These are phyloP conservation scores for Muricea muricata DNA, from an alignment of 92 coral and sea anemone species.

Conservation along the genomic window DNA sequence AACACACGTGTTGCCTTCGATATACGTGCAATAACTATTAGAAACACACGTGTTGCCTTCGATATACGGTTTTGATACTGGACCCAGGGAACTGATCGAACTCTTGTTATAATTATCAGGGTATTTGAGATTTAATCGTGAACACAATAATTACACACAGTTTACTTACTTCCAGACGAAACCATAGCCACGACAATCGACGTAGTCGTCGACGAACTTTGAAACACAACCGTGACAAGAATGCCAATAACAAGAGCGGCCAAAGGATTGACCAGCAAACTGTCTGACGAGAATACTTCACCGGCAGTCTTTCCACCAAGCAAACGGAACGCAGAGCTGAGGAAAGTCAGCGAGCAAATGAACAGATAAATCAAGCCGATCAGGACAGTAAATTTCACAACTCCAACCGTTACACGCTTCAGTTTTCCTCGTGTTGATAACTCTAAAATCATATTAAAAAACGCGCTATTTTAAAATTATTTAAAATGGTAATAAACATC, in stretches of 20 bases:
- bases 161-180: conserved; percentile 41
- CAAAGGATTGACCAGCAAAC: conserved; percentile 50
- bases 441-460: conserved; percentile 23
- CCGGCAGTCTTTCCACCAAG: conserved; percentile 70
- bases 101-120: too few species aligned
- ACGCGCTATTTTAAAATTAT: conserved; percentile 20
- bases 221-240: conserved; percentile 58
- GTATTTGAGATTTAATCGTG: too few species aligned
- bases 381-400: conserved; percentile 34
- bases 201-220: conserved; percentile 50
- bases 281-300: conserved; percentile 55
- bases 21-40: too few species aligned
- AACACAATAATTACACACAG: background rate
- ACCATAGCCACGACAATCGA: conserved; percentile 53
- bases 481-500: background rate
- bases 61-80: too few species aligned
- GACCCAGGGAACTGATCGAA: too few species aligned
- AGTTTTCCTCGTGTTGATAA: conserved; percentile 33
- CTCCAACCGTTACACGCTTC: conserved; percentile 28
- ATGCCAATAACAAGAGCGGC: conserved; percentile 66
- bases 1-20: too few species aligned
- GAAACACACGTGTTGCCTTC: too few species aligned
- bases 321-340: conserved; percentile 63
- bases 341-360: conserved; percentile 66
- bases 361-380: conserved; percentile 61